Evolutionary conservation across 1,140 invertebrate genomes (phyloP).

Genomic region (Fopius arisanus): DNA sequence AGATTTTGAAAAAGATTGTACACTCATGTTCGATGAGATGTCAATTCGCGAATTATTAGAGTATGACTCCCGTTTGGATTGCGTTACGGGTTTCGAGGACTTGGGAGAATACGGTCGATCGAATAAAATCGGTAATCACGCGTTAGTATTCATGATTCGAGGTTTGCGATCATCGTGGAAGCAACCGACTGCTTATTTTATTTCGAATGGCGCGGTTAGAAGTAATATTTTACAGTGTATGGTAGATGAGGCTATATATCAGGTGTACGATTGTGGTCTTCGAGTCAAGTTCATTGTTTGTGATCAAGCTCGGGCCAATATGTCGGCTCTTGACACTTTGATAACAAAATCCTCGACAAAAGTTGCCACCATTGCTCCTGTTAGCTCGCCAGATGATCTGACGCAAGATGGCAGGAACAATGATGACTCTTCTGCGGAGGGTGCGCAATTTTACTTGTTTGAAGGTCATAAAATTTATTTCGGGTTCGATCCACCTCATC

Average conservation of each 20-base stretch:
- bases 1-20: slow-evolving; percentile 32
- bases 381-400: neutral
- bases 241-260: neutral
- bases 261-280: no score
- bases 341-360: neutral
- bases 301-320: neutral
- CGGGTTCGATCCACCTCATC: neutral
- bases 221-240: slow-evolving; percentile 10
- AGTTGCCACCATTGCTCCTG: neutral
- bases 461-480: neutral
- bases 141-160: slow-evolving; percentile 33
- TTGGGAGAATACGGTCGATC: slow-evolving; percentile 27
- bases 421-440: neutral
- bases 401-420: neutral
- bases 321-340: neutral
- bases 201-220: slow-evolving; percentile 22
- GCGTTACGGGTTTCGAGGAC: slow-evolving; percentile 39
- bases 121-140: slow-evolving; percentile 20
- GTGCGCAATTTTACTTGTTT: neutral
- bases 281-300: no score
- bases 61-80: slow-evolving; percentile 38
- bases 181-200: no score
- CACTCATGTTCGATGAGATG: slow-evolving; percentile 45
- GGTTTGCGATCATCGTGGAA: no score
- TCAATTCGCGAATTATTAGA: slow-evolving; percentile 34